Percentiles rank a stretch among this genome's conserved stretches.
Evolutionary conservation across 2,888 invertebrate species (phyloP).

Genomic region (Ophion obscuratus): DNA sequence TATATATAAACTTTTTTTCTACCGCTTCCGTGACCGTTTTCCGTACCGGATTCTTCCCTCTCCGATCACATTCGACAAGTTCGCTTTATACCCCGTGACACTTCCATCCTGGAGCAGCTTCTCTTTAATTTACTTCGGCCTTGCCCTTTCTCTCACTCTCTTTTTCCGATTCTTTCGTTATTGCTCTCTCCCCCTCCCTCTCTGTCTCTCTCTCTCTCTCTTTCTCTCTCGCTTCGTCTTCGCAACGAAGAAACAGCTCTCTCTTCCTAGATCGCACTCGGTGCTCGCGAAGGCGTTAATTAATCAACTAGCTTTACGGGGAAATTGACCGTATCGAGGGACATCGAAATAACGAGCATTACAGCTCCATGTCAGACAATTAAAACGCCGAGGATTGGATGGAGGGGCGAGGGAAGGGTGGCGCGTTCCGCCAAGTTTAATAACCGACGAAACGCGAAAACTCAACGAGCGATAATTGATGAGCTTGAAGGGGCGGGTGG

Average conservation of each 20-base stretch:
- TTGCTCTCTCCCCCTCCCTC: not conserved
- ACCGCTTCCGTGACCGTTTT: not conserved
- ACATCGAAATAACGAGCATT: conserved; percentile 56
- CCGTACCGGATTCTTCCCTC: not conserved
- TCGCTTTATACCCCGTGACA: not conserved
- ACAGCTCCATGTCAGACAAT: not conserved
- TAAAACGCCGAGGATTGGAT: not conserved
- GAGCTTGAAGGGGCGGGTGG: conserved; percentile 33
- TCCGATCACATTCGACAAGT: conserved; percentile 2
- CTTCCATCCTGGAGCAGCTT: conserved; percentile 2
- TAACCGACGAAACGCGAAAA: conserved; percentile 64
- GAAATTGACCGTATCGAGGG: conserved; percentile 41
- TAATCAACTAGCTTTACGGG: conserved; percentile 48
- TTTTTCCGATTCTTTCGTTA: not conserved
- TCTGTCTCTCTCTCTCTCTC: not conserved
- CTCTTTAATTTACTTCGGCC: conserved; percentile 28
- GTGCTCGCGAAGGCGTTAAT: conserved; percentile 40
- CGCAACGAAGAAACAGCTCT: not conserved
- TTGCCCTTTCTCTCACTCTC: not conserved
- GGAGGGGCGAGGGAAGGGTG: not conserved
- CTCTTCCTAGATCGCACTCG: not conserved
- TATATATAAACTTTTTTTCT: not conserved
- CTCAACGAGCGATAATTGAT: conserved; percentile 63
- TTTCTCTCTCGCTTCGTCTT: not conserved
- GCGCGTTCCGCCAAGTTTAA: conserved; percentile 41